Evolutionary conservation across 2,888 invertebrate genomes (phyloP), one percentile per base, ranked within the genome.

Genomic region (Marasmarcha lunaedactyla): DNA sequence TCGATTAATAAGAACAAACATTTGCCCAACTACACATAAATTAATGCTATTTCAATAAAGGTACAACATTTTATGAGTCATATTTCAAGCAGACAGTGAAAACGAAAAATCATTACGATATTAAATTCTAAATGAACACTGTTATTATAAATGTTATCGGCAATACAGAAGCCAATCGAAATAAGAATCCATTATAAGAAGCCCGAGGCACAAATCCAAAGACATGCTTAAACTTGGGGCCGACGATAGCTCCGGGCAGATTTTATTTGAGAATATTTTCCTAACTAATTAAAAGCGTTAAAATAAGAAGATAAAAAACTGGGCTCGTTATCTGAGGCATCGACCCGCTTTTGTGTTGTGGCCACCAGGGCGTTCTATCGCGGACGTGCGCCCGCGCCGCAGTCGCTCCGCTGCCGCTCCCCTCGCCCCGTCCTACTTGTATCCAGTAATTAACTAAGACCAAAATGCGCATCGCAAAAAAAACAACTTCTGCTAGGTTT

Each of bases 281-380:
- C 79, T 79, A 78, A 81, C 79, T 81, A 81, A 81, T 83, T 83
- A 83, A 83, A 79, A 77, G 73, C 77, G 78, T 78, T 67, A 65
- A 78, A 83, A 79, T 78, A 79, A 77, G 77, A 79, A 71, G 71
- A 79, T 72, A 69, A 76, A 30, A 76, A 73, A 71, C 69, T 61
- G 57, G 69, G 63, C 71, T 74, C 76, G 77, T 78, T 83, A 83
- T 83, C 81, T 77, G 69, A 68, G 77, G 66, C 77, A 83, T 83
- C 81, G 79, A 73, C 71, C 76, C 71, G 72, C 76, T 74, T 68
- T 76, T 81, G 76, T 77, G 70, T 66, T 59, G 67, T 62, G 81
- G 71, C 79, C 78, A 79, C 72, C 70, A 57, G 58, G 54, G 64
- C 55, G 49, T 59, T 49, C 57, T 30, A 7, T 20, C 20, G 20